Conservation (phyloP, 64 coral and sea anemone species). For the Stichodactyla mertensii region DNA sequence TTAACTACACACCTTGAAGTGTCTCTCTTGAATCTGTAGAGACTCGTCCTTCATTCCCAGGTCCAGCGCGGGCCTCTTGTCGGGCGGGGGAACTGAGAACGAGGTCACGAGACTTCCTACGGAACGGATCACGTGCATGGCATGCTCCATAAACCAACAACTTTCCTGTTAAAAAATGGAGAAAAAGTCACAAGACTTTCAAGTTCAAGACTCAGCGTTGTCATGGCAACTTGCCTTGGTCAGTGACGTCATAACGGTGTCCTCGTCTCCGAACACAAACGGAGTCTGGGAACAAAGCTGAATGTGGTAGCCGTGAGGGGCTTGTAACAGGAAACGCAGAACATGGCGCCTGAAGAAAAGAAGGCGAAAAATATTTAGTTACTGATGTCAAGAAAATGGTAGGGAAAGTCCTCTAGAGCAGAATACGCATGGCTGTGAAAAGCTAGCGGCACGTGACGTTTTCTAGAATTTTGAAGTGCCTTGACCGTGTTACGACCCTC, state of each 20-base stretch:
- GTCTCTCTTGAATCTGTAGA: constrained; percentile 61
- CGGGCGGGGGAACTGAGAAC: constrained; percentile 62
- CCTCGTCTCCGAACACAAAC: constrained; percentile 94
- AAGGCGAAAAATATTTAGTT: too few relatives aligned
- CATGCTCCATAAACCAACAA: constrained; percentile 92
- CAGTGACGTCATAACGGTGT: constrained; percentile 85
- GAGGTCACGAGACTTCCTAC: constrained; percentile 67
- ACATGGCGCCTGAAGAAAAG: constrained; percentile 65
- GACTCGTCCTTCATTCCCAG: constrained; percentile 85
- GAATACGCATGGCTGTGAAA: too few relatives aligned
- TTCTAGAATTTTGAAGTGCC: too few relatives aligned
- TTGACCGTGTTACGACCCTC: too few relatives aligned
- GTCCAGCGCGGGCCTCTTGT: constrained; percentile 67
- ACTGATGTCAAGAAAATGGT: too few relatives aligned
- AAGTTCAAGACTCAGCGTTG: neutral
- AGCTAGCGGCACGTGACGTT: too few relatives aligned
- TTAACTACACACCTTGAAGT: constrained; percentile 58
- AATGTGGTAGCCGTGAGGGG: constrained; percentile 87
- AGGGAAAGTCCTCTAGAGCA: too few relatives aligned
- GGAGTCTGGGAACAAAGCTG: constrained; percentile 90
- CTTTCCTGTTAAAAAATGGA: constrained; percentile 57
- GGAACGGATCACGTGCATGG: constrained; percentile 72
- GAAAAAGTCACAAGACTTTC: neutral
- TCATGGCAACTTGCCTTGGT: constrained; percentile 62
- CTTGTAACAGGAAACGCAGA: constrained; percentile 81